Base-by-base conservation (phyloP, 23 tunicate species). In the Styela clava region DNA sequence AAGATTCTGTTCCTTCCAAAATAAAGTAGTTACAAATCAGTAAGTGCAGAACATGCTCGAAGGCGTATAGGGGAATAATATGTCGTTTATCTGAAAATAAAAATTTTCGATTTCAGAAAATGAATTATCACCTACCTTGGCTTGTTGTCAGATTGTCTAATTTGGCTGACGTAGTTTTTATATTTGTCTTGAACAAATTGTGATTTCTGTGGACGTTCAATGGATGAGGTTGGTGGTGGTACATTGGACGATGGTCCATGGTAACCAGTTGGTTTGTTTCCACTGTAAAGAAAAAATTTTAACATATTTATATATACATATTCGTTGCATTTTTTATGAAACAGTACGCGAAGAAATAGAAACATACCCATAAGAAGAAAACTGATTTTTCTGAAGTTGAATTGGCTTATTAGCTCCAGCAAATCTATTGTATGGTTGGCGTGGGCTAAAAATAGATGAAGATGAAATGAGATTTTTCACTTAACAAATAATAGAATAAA, bases 121-220 rank as follows among this genome's bases (percentile, higher is more conserved):
- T n/a, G n/a, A n/a, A n/a, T n/a, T n/a, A n/a, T n/a, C n/a, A n/a
- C n/a, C n/a, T 44, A 44, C 56, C 71, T 67, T 67, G 71, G 71
- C 31, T 67, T 67, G 31, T 67, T 67, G 16, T 67, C 71, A 30
- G 68, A 36, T 31, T 76, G 88, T 74, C 80, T 76, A 0, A 85
- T 85, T 69, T 89, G 95, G 52, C 83, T 81, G 84, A 89, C 74
- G 37, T 85, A 89, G 1, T 36, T 88, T 36, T 76, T 85, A 74
- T 89, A 89, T 34, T 82, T 72, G 69, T 89, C 89, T 74, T 81
- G 85, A 26, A 52, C 69, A 35, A 81, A 85, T 18, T 82, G 85
- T 22, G 95, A 85, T 37, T 85, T 89, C 34, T 34, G 87, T 12
- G 89, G 86, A 16, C 22, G 23, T 12, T 52, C 61, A 64, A 24